Base-by-base conservation (phyloP, 2,797 vertebrate species). In the Lepus oiostolus region DNA sequence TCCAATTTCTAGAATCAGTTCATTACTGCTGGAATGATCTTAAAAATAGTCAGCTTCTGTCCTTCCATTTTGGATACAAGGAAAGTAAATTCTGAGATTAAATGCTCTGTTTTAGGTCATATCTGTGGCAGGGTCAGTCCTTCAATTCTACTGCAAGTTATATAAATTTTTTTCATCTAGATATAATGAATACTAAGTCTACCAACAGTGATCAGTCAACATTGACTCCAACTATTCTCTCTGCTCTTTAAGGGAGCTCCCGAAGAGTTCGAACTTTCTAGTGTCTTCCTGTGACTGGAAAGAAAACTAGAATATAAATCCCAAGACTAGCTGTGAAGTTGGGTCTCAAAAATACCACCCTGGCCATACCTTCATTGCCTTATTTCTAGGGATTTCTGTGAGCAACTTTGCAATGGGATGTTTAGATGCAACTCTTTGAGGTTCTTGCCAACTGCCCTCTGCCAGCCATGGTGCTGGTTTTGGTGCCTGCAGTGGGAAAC, bases 1-100 rank as follows among this genome's bases (percentile, higher is more conserved):
- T 32, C 58, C 47, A 60, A 68, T 22, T 70, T 71, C 72, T 17
- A n/a, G 63, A 71, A 85, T 88, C 58, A 54, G 54, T 11, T 62
- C 12, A 91, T 63, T 24, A 74, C 7, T 68, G 26, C 7, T 92
- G 21, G n/a, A 91, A 76, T 70, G 35, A 47, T 42, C 32, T 87
- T 42, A 60, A 67, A 21, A 70, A 80, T 67, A 50, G 2, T 2
- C 65, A 67, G 38, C 5, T 10, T 81, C 14, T 68, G 52, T 22
- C 22, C 19, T 71, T 11, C 65, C 63, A 62, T 76, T 76, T 77
- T 75, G 21, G 60, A 87, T 68, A 79, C 26, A 52, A 96, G 30
- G 24, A 81, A 88, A 85, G 74, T 82, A 90, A 86, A 93, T 85
- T 75, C 47, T 79, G 70, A 76, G 21, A 62, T 80, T 60, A 79